Base-by-base conservation (phyloP, 2,113 vertebrate genomes). In the Campylomormyrus numenius region DNA sequence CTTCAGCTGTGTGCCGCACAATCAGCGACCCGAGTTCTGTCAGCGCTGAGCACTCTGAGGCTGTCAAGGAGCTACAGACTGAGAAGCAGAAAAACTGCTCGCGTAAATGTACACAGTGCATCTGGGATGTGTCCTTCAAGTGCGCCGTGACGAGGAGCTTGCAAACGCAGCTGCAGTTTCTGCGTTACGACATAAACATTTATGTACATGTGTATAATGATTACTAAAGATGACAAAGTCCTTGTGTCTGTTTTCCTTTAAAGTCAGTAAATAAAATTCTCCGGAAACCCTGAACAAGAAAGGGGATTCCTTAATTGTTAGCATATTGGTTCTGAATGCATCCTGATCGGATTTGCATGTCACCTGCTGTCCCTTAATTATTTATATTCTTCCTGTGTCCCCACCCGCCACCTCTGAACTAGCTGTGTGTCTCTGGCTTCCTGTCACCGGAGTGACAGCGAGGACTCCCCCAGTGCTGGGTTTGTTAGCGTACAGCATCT, bases 401-500 rank as follows among this genome's bases (percentile, higher is more conserved):
- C 50, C 85, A 42, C 50, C 11, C 10, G 13, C 48, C 49, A 35
- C 49, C 85, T 87, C 85, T 53, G 85, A 87, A 53, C 91, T 93
- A 95, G 93, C 94, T 96, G 93, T 89, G 91, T 74, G 88, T 91
- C 92, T 92, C 91, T 91, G 93, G 91, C 91, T 95, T 95, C 93
- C 93, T 94, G 94, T 94, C 94, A 92, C 94, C 92, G 91, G 91
- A n/a, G 13, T 52, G 90, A 89, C 90, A 92, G 93, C 80, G 93
- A 91, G 94, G 91, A 84, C 45, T 93, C 90, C 92, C 85, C 49
- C 85, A 35, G 93, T 90, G 93, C 91, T 85, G 92, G 93, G 94
- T 96, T 96, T 97, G 95, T 96, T 96, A 97, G 95, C 94, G 93
- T 95, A 95, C 95, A 94, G 94, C 95, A 95, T 96, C 95, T 95